Percentiles rank a stretch among this genome's conserved stretches.
phyloP scores from a whole-genome alignment of 2,888 invertebrate genomes.

The Plebejus anna region DNA sequence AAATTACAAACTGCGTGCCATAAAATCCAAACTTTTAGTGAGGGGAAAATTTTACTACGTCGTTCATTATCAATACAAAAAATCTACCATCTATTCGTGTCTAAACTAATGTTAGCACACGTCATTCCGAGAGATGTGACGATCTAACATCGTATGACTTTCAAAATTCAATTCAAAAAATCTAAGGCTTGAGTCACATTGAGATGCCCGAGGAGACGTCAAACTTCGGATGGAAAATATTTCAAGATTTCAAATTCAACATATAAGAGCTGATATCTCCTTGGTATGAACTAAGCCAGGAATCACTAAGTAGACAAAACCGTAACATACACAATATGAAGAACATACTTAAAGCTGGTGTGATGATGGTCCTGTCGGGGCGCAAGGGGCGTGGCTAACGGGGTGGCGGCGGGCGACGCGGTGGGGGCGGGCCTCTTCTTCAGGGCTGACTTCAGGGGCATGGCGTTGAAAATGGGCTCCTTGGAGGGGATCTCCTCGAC shows the following conservation, averaged over 20 bases:
- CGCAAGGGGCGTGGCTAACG: conserved; percentile 68
- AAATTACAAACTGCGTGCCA: not conserved
- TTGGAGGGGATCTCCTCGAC: conserved; percentile 96
- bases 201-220: not conserved
- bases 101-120: conserved; percentile 10
- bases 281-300: not conserved
- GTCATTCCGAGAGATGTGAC: conserved; percentile 8
- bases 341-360: conserved; percentile 88
- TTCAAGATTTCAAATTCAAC: not conserved
- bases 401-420: conserved; percentile 83
- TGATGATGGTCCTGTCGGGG: conserved; percentile 86
- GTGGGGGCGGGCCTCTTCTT: conserved; percentile 89
- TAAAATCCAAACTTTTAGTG: not conserved
- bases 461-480: conserved; percentile 94
- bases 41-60: not conserved
- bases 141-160: not conserved
- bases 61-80: conserved; percentile 1
- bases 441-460: conserved; percentile 94
- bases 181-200: not conserved
- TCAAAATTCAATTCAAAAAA: conserved; percentile 1
- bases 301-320: not conserved
- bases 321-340: conserved; percentile 4
- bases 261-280: not conserved
- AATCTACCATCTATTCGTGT: conserved; percentile 11
- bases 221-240: not conserved